Evolutionary conservation across 1,140 invertebrate species (phyloP).

Genomic region (Eriocheir sinensis): DNA sequence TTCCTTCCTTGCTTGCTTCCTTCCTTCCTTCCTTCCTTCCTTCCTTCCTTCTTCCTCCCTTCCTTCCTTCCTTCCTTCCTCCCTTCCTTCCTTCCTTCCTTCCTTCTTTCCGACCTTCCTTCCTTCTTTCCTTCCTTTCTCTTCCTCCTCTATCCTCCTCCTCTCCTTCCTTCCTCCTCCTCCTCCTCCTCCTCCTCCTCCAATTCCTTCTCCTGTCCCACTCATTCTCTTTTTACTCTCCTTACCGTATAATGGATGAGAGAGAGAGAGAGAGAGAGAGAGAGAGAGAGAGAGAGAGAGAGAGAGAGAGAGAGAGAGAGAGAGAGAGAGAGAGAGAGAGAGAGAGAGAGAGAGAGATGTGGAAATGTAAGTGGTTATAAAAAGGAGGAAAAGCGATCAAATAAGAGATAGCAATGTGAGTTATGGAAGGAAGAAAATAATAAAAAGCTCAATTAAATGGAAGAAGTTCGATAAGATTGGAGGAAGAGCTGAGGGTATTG

Average conservation of each 20-base stretch:
- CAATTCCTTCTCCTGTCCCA: no score
- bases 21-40: neutral
- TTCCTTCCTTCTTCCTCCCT: neutral
- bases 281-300: slow-evolving; percentile 21
- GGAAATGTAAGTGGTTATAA: no score
- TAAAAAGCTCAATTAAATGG: no score
- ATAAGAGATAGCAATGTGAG: no score
- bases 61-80: neutral
- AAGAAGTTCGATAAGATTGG: no score
- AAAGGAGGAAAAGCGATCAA: no score
- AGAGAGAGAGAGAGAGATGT: no score
- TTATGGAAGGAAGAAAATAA: no score
- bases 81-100: neutral
- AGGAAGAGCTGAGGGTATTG: no score
- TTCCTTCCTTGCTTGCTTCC: neutral
- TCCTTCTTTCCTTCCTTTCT: neutral
- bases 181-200: neutral
- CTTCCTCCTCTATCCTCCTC: neutral
- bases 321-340: no score
- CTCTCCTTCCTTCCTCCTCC: neutral
- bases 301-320: slow-evolving; percentile 1
- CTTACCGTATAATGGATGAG: neutral
- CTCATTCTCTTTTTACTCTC: no score
- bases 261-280: slow-evolving; percentile 18
- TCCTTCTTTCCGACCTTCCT: neutral